Conservation (phyloP, 2,888 invertebrate genomes). For the Erebia aethiops region DNA sequence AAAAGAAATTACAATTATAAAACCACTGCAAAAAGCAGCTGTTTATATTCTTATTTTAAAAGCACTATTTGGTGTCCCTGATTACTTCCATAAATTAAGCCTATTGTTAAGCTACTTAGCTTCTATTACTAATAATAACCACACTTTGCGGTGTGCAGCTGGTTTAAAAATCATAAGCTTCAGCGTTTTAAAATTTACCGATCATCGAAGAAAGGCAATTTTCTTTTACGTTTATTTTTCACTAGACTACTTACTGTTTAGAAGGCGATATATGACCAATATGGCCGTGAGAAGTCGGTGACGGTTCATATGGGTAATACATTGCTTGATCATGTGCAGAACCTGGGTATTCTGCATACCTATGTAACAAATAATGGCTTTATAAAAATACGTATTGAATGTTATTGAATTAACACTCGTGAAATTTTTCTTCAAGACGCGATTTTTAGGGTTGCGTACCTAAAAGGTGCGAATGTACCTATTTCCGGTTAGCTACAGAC, state of each 20-base stretch:
- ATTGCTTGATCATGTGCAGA: constrained; percentile 64
- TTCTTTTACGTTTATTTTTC: background rate
- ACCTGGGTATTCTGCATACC: constrained; percentile 65
- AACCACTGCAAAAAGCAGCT: background rate
- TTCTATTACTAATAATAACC: too few relatives aligned
- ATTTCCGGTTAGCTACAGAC: too few relatives aligned
- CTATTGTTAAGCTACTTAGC: too few relatives aligned
- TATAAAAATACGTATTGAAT: too few relatives aligned
- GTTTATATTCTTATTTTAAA: background rate
- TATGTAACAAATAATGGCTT: constrained; percentile 37
- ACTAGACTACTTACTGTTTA: constrained; percentile 71
- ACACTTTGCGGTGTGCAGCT: too few relatives aligned
- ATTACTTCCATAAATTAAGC: background rate
- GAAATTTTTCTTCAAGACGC: background rate
- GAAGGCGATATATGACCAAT: constrained; percentile 40
- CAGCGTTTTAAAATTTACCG: background rate
- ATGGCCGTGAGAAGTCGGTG: constrained; percentile 53
- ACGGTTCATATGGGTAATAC: constrained; percentile 69
- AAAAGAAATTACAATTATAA: background rate
- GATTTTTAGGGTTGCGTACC: background rate
- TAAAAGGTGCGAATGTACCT: too few relatives aligned
- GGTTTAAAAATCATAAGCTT: background rate
- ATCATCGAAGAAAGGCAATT: background rate
- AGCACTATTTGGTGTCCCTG: background rate
- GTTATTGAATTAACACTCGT: background rate